Evolutionary conservation across 1,140 invertebrate species (phyloP), one percentile per base, ranked within the genome.

Genomic region (Hirudo medicinalis): DNA sequence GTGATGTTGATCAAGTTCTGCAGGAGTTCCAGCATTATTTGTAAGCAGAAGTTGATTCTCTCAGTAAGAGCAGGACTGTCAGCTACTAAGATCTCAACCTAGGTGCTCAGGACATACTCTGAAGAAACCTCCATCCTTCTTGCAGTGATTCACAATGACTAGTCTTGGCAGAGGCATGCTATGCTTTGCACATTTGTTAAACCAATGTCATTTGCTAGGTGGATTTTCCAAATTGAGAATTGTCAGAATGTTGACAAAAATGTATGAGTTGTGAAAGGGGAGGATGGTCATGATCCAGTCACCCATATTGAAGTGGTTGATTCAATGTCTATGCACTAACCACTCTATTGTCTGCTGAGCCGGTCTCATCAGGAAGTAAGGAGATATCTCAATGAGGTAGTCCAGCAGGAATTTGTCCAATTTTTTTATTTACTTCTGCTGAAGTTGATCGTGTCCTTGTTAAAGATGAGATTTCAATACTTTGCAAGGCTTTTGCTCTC

Each of bases 311-410:
- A 89, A 96, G 68, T 89, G 84, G 77, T 97, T 90, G 73, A 97
- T 89, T 67, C 88, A 87, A 80, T 89, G 96, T 76, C 92, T 87
- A 74, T 22, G 75, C 70, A 71, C 87, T 3, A 97, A 83, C 94
- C 93, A 97, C 85, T 97, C 94, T 32, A 97, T 80, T 27, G 90
- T 87, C 85, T 94, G 91, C 72, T 94, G 90, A 15, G 91, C 86
- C 19, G 89, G 86, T 78, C 88, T 89, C 0, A 93, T 79, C 53
- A 92, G 80, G 76, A 96, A 88, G 80, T 93, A 95, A 8, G 93
- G 93, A 0, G 92, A 91, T 15, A 94, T 75, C 54, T 88, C 81
- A 54, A 89, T 79, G 0, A 96, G 79, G 83, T 95, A 96, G 72
- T 88, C 87, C 68, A 86, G 85, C n/a, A 97, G 89, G 15, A 83